Evolutionary conservation across 2,888 invertebrate species (phyloP), one percentile per base, ranked within the genome.

Genomic region (Actias luna): DNA sequence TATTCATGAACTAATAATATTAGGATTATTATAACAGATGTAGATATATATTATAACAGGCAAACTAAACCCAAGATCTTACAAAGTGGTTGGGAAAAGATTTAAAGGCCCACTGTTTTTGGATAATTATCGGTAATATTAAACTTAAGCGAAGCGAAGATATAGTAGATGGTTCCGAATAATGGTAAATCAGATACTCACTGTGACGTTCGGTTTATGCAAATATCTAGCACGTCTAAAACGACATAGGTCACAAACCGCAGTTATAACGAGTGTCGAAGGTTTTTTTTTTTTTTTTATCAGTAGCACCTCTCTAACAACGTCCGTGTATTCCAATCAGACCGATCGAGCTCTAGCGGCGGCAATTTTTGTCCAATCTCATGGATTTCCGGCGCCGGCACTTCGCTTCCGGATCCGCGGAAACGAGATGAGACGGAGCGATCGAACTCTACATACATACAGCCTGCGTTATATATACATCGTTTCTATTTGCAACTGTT

Each of bases 361-460:
- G 77, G 77, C 88, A 89, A 89, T 89, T 89, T 89, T 89, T 84
- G 80, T 83, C 84, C 89, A 90, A 91, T 90, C 89, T 87, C 83
- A 70, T 78, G 81, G 77, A 88, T 91, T 90, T 90, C 90, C 90
- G 86, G 80, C 69, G 78, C 80, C 81, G 81, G 80, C 79, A 75
- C 77, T 75, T 66, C 68, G 70, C 77, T 77, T 83, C 85, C 85
- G 78, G 76, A 59, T 60, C 69, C 71, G 68, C 78, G 88, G 87
- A 85, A 85, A 84, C 87, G 77, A 85, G 72, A 69, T 74, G 80
- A 77, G 73, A 71, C 65, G 64, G 74, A 64, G 62, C 71, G 55
- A 50, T 55, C 29, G 36, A 55, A 33, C 18, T 46, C 2, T 50
- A 46, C 10, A 22, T 22, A 46, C 18, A 25, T 5, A 50, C 25